Evolutionary conservation across 2,888 invertebrate genomes (phyloP), one percentile per base, ranked within the genome.

Genomic region (Xanthia icteritia): DNA sequence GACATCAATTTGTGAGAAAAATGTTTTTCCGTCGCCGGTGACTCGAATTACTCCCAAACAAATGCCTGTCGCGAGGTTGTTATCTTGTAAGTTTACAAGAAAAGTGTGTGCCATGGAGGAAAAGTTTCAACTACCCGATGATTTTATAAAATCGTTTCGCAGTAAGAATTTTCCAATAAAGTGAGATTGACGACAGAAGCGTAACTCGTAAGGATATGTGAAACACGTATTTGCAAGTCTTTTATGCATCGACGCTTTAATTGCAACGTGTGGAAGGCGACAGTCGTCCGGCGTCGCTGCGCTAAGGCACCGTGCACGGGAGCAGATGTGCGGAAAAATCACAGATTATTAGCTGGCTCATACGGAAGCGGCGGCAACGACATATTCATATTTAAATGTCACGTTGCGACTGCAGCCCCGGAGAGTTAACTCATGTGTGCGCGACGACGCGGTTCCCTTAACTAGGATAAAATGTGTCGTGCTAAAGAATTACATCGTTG

Each of bases 341-440:
- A 90, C 85, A 94, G 92, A 93, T 96, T 96, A 96, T 96, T 95
- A 96, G 92, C 92, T 84, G 90, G 87, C 91, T 92, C 89, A 86
- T 88, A 84, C 84, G 90, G 92, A 89, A 90, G 92, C 89, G 81
- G 88, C 88, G 88, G 84, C 90, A 90, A 91, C 93, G 94, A 94
- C 94, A 94, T 93, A 95, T 96, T 96, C 96, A 96, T 95, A 96
- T 96, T 96, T 94, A 95, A 96, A 96, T 96, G 93, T 93, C 93
- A 92, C 91, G 90, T 89, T 92, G 93, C 91, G 90, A 92, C 89
- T 92, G 91, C 91, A 91, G 88, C 89, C 86, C 86, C 87, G 83
- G 77, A 84, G 90, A 87, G 91, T 89, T 92, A 92, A 90, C 92
- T 94, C 94, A 92, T 92, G 94, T 92, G 93, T 90, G 86, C 83